Conservation (phyloP, 2,113 vertebrate species). For the Cisticola juncidis region DNA sequence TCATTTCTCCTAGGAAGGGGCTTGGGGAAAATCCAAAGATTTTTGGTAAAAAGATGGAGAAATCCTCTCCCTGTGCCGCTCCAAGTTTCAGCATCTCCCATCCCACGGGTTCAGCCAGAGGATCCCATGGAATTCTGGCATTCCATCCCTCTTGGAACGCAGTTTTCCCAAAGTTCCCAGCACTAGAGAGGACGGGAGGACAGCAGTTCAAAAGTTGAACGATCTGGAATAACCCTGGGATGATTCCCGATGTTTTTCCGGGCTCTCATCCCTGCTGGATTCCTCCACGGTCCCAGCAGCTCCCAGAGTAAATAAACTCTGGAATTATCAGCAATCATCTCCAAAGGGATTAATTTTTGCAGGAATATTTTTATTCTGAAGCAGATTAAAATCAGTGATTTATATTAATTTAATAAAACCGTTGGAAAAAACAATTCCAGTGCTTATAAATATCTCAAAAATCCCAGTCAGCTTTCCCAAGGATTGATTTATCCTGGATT, state of each 20-base stretch:
- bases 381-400: not conserved
- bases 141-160: fast-evolving
- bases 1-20: not conserved
- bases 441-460: not conserved
- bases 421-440: not conserved
- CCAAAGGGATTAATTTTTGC: not conserved
- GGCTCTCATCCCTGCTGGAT: not conserved
- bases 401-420: not conserved
- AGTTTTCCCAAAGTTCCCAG: not conserved
- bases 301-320: not conserved
- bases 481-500: not conserved
- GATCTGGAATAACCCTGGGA: not conserved
- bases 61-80: not conserved
- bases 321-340: not conserved
- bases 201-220: not conserved
- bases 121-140: not conserved
- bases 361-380: not conserved
- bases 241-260: not conserved
- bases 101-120: not conserved
- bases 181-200: fast-evolving
- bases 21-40: not conserved
- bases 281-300: not conserved
- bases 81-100: too few species aligned
- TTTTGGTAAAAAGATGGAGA: not conserved
- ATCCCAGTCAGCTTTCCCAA: not conserved